phyloP scores from a whole-genome alignment of 2,797 vertebrate genomes.

The Hafferia zeledoni region DNA sequence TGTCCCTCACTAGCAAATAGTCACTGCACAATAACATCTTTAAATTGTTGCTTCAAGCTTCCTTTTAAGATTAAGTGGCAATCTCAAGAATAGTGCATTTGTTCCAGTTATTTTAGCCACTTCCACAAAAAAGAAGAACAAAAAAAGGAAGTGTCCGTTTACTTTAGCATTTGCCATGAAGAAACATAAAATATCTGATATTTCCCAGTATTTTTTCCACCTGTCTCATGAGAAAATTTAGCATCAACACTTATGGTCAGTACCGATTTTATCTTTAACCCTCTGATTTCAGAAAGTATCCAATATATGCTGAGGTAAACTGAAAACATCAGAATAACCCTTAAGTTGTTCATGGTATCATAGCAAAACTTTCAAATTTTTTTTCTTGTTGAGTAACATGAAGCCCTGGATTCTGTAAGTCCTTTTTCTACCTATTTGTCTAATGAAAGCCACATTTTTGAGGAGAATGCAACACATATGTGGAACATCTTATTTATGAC shows the following conservation, averaged over 20 bases:
- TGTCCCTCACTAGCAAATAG: background rate
- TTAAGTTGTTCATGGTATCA: background rate
- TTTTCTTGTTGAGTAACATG: background rate
- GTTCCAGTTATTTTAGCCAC: background rate
- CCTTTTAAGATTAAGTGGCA: background rate
- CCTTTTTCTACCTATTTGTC: background rate
- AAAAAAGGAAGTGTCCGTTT: background rate
- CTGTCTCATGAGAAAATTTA: background rate
- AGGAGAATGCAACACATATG: background rate
- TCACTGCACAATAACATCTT: accelerated
- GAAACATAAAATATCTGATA: background rate
- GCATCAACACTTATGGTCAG: background rate
- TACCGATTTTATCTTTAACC: background rate
- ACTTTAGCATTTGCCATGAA: background rate
- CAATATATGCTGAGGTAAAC: background rate
- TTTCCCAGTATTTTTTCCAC: background rate
- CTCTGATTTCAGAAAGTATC: background rate
- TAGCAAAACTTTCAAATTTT: background rate
- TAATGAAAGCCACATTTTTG: background rate
- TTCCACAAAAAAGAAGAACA: background rate
- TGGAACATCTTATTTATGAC: background rate
- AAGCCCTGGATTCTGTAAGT: background rate
- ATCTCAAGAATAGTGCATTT: background rate
- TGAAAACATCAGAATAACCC: background rate
- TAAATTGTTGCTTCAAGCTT: background rate